Evolutionary conservation across 2,888 invertebrate genomes (phyloP).

Genomic region (Spisula subtruncata): DNA sequence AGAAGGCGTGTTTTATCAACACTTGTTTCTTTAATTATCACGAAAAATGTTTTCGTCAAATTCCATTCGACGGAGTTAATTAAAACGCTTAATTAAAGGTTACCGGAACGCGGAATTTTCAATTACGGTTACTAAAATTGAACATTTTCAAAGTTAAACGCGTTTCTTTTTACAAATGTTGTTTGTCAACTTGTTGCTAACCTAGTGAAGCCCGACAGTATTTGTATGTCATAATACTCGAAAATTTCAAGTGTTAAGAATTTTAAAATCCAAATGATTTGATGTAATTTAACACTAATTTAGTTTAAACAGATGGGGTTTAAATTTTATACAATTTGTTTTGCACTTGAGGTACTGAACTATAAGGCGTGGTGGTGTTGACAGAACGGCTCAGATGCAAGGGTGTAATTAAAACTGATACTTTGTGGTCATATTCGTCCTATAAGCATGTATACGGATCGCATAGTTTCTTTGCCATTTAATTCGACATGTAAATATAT

Average conservation of each 20-base stretch:
- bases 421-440: background rate
- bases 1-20: too few relatives aligned
- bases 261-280: background rate
- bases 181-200: background rate
- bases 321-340: slow-evolving; percentile 15
- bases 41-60: background rate
- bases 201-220: background rate
- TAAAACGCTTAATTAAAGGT: background rate
- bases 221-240: background rate
- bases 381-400: slow-evolving; percentile 23
- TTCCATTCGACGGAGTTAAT: background rate
- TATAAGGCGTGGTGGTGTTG: slow-evolving; percentile 36
- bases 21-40: too few relatives aligned
- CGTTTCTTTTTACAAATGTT: background rate
- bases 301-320: slow-evolving; percentile 22
- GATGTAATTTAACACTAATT: slow-evolving; percentile 33
- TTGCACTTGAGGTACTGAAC: slow-evolving; percentile 12
- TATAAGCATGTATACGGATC: background rate
- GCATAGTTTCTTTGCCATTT: background rate
- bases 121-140: background rate
- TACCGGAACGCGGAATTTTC: background rate
- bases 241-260: slow-evolving; percentile 24
- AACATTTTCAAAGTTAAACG: background rate
- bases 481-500: slow-evolving; percentile 21
- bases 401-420: slow-evolving; percentile 31